phyloP scores from a whole-genome alignment of 2,113 vertebrate species.

The Rhinichthys klamathensis region DNA sequence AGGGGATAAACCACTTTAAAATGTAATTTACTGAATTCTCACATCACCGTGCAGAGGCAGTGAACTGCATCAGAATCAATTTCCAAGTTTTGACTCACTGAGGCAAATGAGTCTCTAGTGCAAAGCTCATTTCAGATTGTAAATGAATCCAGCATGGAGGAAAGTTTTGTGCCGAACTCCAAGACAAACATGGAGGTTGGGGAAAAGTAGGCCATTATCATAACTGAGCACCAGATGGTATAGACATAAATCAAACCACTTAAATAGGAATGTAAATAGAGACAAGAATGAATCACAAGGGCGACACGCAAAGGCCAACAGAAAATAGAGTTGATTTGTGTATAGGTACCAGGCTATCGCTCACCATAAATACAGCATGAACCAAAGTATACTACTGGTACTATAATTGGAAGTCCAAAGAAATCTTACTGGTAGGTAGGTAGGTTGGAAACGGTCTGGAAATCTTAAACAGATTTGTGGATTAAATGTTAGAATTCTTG shows the following conservation, averaged over 20 bases:
- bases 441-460: neutral
- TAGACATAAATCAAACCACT: slow-evolving; percentile 46
- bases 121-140: neutral
- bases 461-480: neutral
- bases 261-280: slow-evolving; percentile 43
- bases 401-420: neutral
- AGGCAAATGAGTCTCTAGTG: slow-evolving; percentile 42
- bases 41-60: neutral
- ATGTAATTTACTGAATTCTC: slow-evolving; percentile 28
- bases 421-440: neutral
- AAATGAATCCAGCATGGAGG: neutral
- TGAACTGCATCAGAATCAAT: slow-evolving; percentile 41
- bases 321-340: slow-evolving; percentile 23
- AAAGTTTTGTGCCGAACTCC: slow-evolving; percentile 22
- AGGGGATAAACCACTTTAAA: slow-evolving; percentile 34
- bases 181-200: slow-evolving; percentile 15
- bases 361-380: neutral
- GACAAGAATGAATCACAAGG: slow-evolving; percentile 24
- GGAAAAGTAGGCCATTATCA: slow-evolving; percentile 21
- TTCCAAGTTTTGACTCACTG: slow-evolving; percentile 19
- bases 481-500: neutral
- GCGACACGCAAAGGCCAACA: slow-evolving; percentile 33
- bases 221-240: slow-evolving; percentile 25
- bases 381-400: neutral
- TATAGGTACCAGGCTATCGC: neutral